Percentiles rank a stretch among this genome's conserved stretches.
Conservation (phyloP, 2,113 vertebrate genomes). For the Neoarius graeffei region DNA sequence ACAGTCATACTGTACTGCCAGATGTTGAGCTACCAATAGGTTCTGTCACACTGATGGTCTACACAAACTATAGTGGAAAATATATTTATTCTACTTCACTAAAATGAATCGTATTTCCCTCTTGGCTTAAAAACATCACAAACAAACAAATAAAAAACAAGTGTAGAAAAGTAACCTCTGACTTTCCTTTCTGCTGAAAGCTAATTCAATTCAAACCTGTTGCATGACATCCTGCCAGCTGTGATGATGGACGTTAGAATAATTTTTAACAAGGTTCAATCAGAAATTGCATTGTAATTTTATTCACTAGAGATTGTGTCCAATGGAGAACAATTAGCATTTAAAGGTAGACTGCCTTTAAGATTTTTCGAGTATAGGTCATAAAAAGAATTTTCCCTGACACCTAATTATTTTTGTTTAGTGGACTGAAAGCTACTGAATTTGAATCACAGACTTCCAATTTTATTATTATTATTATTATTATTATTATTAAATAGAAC, state of each 20-base stretch:
- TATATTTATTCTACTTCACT: not conserved
- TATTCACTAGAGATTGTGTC: not conserved
- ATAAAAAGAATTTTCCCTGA: too few relatives aligned
- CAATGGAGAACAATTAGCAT: not conserved
- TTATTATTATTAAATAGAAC: too few relatives aligned
- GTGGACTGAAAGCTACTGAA: too few relatives aligned
- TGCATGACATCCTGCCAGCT: not conserved
- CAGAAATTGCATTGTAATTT: not conserved
- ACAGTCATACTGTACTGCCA: not conserved
- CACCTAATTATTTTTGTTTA: too few relatives aligned
- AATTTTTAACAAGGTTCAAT: not conserved
- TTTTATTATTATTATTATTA: too few relatives aligned
- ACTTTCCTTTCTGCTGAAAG: not conserved
- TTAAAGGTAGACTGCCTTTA: not conserved
- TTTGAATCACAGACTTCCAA: too few relatives aligned
- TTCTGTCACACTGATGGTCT: not conserved
- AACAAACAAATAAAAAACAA: not conserved
- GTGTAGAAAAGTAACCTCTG: not conserved
- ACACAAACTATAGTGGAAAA: not conserved
- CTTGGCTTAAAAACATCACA: not conserved
- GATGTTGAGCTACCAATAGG: not conserved
- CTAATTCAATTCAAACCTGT: conserved; percentile 8
- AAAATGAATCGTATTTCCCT: not conserved
- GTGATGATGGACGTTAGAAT: not conserved
- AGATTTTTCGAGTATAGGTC: too few relatives aligned